Evolutionary conservation across 1,140 invertebrate genomes (phyloP).

Genomic region (Camponotus pennsylvanicus): DNA sequence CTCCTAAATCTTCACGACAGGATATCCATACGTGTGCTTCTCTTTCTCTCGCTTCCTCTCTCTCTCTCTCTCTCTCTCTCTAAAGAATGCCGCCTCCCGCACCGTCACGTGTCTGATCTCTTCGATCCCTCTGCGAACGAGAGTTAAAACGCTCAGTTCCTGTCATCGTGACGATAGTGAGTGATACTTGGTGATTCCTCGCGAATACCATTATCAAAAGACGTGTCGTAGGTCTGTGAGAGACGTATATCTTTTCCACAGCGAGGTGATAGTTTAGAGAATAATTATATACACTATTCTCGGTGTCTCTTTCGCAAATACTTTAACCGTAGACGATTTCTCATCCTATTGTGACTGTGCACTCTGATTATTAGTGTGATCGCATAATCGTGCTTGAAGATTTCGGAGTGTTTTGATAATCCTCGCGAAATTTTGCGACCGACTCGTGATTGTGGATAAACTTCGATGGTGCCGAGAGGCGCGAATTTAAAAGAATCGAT

Average conservation of each 20-base stretch:
- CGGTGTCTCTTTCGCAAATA: neutral
- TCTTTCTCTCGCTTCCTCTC: neutral
- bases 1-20: neutral
- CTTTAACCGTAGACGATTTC: neutral
- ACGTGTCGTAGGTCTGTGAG: neutral
- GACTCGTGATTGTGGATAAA: conserved; percentile 35
- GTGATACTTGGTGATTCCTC: conserved; percentile 21
- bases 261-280: neutral
- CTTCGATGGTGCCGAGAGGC: neutral
- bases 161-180: conserved; percentile 18
- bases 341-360: neutral
- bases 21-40: neutral
- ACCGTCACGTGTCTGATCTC: conserved; percentile 16
- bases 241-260: neutral
- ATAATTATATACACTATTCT: neutral
- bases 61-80: neutral
- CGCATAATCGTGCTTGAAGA: neutral
- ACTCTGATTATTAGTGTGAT: neutral
- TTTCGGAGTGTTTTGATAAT: conserved; percentile 14
- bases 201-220: neutral
- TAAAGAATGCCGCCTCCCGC: neutral
- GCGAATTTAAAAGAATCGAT: neutral
- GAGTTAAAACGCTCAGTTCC: neutral
- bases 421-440: neutral
- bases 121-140: neutral